Evolutionary conservation across 2,113 vertebrate genomes (phyloP), one percentile per base, ranked within the genome.

Genomic region (Nibea albiflora): DNA sequence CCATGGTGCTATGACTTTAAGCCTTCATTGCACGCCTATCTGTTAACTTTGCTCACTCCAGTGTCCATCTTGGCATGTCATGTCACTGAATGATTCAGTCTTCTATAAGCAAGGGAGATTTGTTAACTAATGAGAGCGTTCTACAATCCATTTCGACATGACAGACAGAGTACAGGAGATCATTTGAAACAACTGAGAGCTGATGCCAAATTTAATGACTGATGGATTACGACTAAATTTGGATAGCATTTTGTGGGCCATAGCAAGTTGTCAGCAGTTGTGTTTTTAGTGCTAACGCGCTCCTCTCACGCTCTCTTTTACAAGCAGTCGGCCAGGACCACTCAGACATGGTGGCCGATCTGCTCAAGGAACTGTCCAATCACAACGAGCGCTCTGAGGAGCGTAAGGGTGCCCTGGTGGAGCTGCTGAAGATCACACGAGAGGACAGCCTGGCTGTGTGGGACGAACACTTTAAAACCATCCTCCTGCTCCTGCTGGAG

Each of bases 381-480:
- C 98, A 99, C 95, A 99, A 99, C 0, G 98, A 99, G 88, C 95
- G 97, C 0, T 96, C 96, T 12, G 98, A 99, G 87, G 98, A 99
- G 87, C 93, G 98, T 73, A 99, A 98, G 76, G 97, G 95, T 0
- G 98, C 98, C 44, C 93, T 99, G 79, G 95, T 99, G 90, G 98
- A 99, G 85, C 93, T 99, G 81, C 95, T 99, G 47, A 99, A 99
- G 94, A 97, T 99, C 92, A 97, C 97, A 0, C 94, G 98, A 9
- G 98, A 99, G 56, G 98, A 99, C 94, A 98, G 94, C 90, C 87
- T 96, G 1, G 97, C 97, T 3, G 97, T 99, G 73, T 99, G 98
- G 98, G 97, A 99, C 42, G 98, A 99, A 62, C 98, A 99, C 92
- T 99, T 99, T 87, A 99, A 99, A 93, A 99, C 98, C 70, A 97